Base-by-base conservation (phyloP, 2,888 invertebrate species). In the Oligia fasciuncula region DNA sequence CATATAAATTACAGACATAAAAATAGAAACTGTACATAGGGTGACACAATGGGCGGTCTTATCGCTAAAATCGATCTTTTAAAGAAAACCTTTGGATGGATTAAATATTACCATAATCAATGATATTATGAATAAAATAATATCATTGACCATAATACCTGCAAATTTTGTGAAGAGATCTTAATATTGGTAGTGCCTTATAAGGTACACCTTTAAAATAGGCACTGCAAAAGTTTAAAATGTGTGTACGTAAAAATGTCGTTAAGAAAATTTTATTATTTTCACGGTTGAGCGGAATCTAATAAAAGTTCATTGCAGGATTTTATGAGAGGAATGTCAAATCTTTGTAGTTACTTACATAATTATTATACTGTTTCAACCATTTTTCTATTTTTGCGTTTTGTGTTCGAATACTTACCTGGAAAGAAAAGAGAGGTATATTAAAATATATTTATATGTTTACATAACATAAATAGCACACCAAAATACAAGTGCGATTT, bases 341-440 rank as follows among this genome's bases (percentile, higher is more conserved):
- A 69, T n/a, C 6, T 54, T 11, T 0, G 0, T 46, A 40, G 2
- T 4, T 60, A 85, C 85, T 65, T 72, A 81, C 85, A 70, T 51
- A 29, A 29, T 29, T 29, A 1, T 14, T 2, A 17, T 9, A 40
- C 23, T 46, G 35, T 0, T 40, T 23, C 67, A 40, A 46, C 40
- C 5, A 43, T 51, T 29, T 81, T 5, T n/a, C 1, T n/a, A 23
- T 40, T 23, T 46, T 62, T 62, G 17, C 0, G 9, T 19, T 57
- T 19, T 14, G 8, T 71, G 3, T 17, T 11, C 9, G 11, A 23
- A 13, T 29, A 86, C 91, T 91, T 91, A 91, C 91, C 91, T 91
- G 90, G 78, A 91, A 91, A 81, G 57, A 87, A 78, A 68, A 79
- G 35, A 83, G 19, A 46, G 2, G 0, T 1, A 76, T 11, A 5